A percentile compares a stretch with the other conserved stretches of the same genome.
Evolutionary conservation across 2,797 vertebrate species (phyloP).

Genomic region (Sebastes iracundus): DNA sequence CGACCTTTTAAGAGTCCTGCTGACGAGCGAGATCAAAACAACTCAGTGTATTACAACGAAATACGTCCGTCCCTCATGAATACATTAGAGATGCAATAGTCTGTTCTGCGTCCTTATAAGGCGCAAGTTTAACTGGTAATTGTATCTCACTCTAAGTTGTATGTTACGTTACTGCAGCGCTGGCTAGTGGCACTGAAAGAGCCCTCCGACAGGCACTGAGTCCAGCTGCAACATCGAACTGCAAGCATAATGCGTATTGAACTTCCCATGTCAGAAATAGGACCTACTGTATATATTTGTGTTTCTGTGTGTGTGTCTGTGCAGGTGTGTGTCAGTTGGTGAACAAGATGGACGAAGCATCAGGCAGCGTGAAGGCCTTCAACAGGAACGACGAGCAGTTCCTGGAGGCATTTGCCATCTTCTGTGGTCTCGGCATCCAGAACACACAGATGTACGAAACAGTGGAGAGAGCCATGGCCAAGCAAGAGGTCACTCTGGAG

Average conservation of each 20-base stretch:
- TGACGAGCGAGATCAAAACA: constrained; percentile 45
- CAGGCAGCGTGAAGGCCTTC: constrained; percentile 89
- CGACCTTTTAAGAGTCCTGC: constrained; percentile 1
- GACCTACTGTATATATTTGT: not conserved
- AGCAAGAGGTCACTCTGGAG: constrained; percentile 97
- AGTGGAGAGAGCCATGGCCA: constrained; percentile 96
- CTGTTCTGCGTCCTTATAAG: not conserved
- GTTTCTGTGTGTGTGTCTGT: not conserved
- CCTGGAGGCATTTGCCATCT: constrained; percentile 96
- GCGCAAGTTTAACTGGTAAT: not conserved
- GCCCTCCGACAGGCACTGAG: too few species aligned
- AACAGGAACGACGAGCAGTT: constrained; percentile 98
- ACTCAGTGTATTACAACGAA: not conserved
- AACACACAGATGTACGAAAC: constrained; percentile 99
- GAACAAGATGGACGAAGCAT: constrained; percentile 93
- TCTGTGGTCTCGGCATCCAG: constrained; percentile 97
- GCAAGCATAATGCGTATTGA: not conserved
- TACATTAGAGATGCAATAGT: not conserved
- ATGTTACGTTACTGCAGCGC: not conserved
- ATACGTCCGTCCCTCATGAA: not conserved
- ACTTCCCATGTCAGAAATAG: not conserved
- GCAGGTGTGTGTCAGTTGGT: constrained; percentile 94
- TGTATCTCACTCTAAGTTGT: not conserved
- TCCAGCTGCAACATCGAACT: not conserved
- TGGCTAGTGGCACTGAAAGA: fast-evolving